Conservation (phyloP, 2,797 vertebrate species). For the Labroides dimidiatus region DNA sequence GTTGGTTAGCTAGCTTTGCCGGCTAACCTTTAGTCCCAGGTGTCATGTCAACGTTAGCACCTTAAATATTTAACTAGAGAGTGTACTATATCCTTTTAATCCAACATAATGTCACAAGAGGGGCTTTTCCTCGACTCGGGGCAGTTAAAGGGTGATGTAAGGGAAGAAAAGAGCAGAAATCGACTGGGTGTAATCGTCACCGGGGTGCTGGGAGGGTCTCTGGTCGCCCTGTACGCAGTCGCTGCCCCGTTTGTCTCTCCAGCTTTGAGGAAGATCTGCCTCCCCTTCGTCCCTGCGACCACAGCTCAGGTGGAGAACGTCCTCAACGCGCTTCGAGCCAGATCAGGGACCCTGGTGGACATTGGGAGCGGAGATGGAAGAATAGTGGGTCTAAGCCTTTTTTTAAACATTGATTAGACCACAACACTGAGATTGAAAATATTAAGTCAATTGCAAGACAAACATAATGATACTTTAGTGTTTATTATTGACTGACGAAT, state of each 20-base stretch:
- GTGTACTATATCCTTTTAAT: background rate
- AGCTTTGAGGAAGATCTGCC: constrained; percentile 90
- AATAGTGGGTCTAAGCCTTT: constrained; percentile 86
- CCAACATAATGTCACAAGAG: constrained; percentile 39
- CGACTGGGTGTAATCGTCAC: constrained; percentile 84
- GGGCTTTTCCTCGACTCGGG: constrained; percentile 19
- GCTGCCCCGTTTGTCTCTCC: constrained; percentile 90
- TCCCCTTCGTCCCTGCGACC: constrained; percentile 96
- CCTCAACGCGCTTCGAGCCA: constrained; percentile 79
- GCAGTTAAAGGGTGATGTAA: background rate
- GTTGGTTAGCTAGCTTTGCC: too few relatives aligned
- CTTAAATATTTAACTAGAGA: too few relatives aligned
- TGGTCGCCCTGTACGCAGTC: constrained; percentile 88
- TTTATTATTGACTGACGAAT: too few relatives aligned
- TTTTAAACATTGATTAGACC: too few relatives aligned
- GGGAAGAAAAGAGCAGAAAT: constrained; percentile 25
- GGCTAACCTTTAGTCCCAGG: background rate
- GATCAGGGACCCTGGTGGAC: constrained; percentile 89
- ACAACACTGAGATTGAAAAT: too few relatives aligned
- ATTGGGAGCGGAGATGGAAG: constrained; percentile 96
- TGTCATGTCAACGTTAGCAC: constrained; percentile 3
- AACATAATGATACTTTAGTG: too few relatives aligned
- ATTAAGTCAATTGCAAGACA: too few relatives aligned
- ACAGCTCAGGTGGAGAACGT: constrained; percentile 89
- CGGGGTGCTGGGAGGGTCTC: constrained; percentile 83